phyloP scores from a whole-genome alignment of 2,797 vertebrate species.

The Nothura maculosa region DNA sequence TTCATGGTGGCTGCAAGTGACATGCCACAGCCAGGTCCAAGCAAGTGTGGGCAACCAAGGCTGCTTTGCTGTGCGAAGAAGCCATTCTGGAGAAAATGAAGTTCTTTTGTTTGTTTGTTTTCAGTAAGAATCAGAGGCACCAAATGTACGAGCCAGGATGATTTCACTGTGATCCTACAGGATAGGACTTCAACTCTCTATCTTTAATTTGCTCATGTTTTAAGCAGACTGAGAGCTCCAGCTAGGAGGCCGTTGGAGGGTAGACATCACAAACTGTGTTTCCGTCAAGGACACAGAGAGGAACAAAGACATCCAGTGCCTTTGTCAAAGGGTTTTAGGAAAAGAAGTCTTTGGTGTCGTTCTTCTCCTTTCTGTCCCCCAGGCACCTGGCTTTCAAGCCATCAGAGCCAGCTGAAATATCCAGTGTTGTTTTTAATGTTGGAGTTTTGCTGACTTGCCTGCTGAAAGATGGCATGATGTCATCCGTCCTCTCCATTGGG shows the following conservation, averaged over 20 bases:
- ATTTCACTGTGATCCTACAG: neutral
- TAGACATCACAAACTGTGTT: neutral
- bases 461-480: neutral
- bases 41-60: no score
- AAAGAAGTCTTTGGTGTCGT: neutral
- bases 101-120: no score
- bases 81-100: no score
- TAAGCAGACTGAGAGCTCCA: no score
- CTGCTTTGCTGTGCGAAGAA: no score
- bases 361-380: neutral
- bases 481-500: neutral
- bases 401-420: neutral
- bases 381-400: neutral
- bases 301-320: neutral
- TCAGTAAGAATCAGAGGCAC: no score
- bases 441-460: neutral
- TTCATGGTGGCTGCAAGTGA: fast-evolving
- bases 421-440: neutral
- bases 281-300: neutral
- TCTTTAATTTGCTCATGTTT: neutral
- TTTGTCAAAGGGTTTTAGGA: neutral
- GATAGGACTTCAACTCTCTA: neutral
- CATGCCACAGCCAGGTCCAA: no score
- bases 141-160: neutral
- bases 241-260: no score